A percentile compares a stretch with the other conserved stretches of the same genome.
Conservation (phyloP, 2,888 invertebrate genomes). For the Meteorus cinctellus region DNA sequence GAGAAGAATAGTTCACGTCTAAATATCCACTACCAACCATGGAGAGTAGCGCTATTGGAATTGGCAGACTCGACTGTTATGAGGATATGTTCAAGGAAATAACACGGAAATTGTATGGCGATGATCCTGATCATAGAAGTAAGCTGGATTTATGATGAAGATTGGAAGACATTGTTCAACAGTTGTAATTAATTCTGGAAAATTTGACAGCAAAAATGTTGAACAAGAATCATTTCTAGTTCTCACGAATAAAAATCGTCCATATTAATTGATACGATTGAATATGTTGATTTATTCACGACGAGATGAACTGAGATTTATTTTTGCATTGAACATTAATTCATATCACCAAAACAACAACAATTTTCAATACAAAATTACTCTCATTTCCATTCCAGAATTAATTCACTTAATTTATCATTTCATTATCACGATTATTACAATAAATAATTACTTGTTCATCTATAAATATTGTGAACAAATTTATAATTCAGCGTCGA, state of each 20-base stretch:
- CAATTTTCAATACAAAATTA: too few relatives aligned
- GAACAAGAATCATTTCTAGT: neutral
- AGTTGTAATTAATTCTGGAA: too few relatives aligned
- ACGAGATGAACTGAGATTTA: neutral
- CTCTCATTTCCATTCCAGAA: too few relatives aligned
- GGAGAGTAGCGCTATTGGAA: slow-evolving; percentile 69
- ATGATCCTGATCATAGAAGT: slow-evolving; percentile 77
- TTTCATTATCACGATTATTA: too few relatives aligned
- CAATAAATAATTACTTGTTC: too few relatives aligned
- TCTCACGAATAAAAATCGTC: too few relatives aligned
- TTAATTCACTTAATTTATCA: too few relatives aligned
- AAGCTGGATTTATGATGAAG: slow-evolving; percentile 37
- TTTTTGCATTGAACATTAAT: neutral
- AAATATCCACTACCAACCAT: slow-evolving; percentile 50
- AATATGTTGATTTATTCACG: too few relatives aligned
- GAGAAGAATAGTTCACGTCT: neutral
- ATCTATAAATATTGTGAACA: too few relatives aligned
- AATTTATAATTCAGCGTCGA: slow-evolving; percentile 62
- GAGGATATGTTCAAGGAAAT: slow-evolving; percentile 95
- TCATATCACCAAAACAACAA: neutral
- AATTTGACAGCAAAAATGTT: too few relatives aligned
- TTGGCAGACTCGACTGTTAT: slow-evolving; percentile 78
- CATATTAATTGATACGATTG: too few relatives aligned
- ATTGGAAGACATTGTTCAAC: too few relatives aligned
- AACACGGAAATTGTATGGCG: slow-evolving; percentile 92